Evolutionary conservation across 2,113 vertebrate genomes (phyloP), one percentile per base, ranked within the genome.

Genomic region (Tauraco erythrolophus): DNA sequence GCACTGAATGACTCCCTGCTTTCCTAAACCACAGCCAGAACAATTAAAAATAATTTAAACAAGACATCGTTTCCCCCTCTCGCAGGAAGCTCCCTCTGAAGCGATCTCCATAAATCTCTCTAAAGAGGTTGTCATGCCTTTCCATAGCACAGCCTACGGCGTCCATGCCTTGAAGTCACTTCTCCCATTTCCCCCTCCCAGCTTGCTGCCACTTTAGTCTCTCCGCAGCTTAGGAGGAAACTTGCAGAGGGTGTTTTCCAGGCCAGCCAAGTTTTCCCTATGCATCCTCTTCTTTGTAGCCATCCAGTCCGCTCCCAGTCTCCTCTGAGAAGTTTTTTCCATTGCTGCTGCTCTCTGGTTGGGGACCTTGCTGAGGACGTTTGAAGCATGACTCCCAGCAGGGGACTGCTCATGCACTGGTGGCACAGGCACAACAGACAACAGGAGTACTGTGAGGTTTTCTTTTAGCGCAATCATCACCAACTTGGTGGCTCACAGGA

Each of bases 11-110:
- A 62, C 58, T 96, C 93, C 43, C 22, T 56, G 70, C 57, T 39
- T 95, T 84, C 89, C 61, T 88, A 92, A 95, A 91, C 71, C 61
- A 82, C 46, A 0, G 1, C 23, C 65, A 92, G 30, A 84, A 87
- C 77, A 96, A 94, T 93, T 97, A 94, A 84, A 92, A 69, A 74
- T 83, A 94, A 46, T 81, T 87, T 70, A 78, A 94, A 91, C 78
- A 82, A 88, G 91, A 87, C 54, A 94, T 16, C 5, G 0, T 64
- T 86, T 94, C 66, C 76, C 39, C n/a, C 6, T 83, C 71, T 90
- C 43, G 14, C 69, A 92, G 94, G 95, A 75, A 96, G 84, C 65
- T 75, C 14, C 28, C 51, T 88, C 70, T 92, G 75, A 96, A 97
- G 78, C 37, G 58, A 91, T 82, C 37, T 51, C 77, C 79, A 94